Evolutionary conservation across 92 coral and sea anemone species (phyloP).

Genomic region (Heteractis magnifica): DNA sequence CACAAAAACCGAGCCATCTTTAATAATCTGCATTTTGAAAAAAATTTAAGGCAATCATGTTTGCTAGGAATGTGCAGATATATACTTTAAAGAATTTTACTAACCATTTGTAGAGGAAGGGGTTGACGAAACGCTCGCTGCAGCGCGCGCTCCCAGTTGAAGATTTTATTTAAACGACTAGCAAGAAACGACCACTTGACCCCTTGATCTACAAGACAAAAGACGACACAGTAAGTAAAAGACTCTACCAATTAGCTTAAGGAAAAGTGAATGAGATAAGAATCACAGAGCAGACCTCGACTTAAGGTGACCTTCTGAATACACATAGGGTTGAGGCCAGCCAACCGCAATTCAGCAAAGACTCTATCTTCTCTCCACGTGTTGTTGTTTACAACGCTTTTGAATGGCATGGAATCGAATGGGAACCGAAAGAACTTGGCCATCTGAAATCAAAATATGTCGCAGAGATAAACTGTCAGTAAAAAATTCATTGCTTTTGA

Average conservation of each 20-base stretch:
- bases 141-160: conserved; percentile 67
- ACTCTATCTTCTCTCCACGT: conserved; percentile 93
- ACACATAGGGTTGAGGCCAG: conserved; percentile 96
- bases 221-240: neutral
- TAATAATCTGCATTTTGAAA: conserved; percentile 34
- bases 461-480: neutral
- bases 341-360: conserved; percentile 82
- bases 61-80: neutral
- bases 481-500: neutral
- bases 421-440: conserved; percentile 80
- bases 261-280: neutral
- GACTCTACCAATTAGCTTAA: neutral
- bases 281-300: conserved; percentile 43
- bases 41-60: neutral
- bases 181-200: conserved; percentile 56
- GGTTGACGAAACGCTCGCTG: conserved; percentile 35
- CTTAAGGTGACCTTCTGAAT: conserved; percentile 63
- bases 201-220: conserved; percentile 29
- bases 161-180: conserved; percentile 53
- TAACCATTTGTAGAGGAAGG: conserved; percentile 39
- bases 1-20: conserved; percentile 60
- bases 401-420: conserved; percentile 69
- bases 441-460: conserved; percentile 31
- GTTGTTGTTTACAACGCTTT: conserved; percentile 67
- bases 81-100: neutral